phyloP scores from a whole-genome alignment of 2,113 vertebrate genomes.

The Pituophis catenifer region DNA sequence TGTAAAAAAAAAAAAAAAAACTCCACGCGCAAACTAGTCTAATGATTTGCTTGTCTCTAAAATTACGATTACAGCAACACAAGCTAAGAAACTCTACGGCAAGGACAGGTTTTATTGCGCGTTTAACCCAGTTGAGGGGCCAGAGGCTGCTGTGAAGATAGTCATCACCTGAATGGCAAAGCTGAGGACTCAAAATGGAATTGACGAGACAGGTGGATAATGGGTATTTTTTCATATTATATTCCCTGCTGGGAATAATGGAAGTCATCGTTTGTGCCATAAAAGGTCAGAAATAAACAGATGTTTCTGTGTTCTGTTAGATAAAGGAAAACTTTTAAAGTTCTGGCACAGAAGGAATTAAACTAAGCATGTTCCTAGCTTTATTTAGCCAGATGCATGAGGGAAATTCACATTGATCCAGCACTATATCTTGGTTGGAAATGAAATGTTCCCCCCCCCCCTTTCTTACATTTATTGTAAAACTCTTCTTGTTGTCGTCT shows the following conservation, averaged over 20 bases:
- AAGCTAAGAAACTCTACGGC: neutral
- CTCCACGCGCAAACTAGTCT: neutral
- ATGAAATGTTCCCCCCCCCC: too few relatives aligned
- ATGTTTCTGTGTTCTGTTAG: neutral
- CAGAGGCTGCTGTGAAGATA: neutral
- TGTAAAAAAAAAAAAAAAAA: neutral
- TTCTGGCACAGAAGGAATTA: neutral
- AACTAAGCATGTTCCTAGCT: neutral
- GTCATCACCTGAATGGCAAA: neutral
- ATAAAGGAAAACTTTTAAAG: neutral
- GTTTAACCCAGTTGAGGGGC: neutral
- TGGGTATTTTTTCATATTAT: neutral
- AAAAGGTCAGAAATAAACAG: neutral
- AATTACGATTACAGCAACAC: neutral
- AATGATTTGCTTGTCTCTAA: neutral
- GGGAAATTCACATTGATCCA: neutral
- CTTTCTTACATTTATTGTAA: neutral
- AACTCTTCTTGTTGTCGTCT: neutral
- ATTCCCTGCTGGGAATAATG: neutral
- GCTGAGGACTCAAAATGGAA: neutral
- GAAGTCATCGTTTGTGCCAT: neutral
- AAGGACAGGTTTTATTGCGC: neutral
- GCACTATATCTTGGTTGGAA: neutral
- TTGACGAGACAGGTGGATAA: neutral
- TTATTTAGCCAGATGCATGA: neutral